A percentile compares a stretch with the other conserved stretches of the same genome.
Evolutionary conservation across 2,888 invertebrate genomes (phyloP).

Genomic region (Strigamia crassipes): DNA sequence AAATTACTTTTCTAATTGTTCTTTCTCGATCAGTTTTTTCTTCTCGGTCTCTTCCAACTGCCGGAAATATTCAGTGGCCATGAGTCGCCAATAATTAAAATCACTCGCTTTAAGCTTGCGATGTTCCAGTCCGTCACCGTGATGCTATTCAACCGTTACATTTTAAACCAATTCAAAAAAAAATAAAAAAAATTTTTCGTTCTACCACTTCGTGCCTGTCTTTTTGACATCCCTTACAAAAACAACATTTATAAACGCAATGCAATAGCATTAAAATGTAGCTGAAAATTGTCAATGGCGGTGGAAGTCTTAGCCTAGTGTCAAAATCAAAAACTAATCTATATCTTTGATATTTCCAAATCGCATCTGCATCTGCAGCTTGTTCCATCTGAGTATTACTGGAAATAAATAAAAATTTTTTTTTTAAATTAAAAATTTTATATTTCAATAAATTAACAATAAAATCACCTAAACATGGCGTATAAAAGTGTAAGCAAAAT

Average conservation of each 20-base stretch:
- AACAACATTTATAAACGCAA: constrained; percentile 20
- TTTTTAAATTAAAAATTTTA: not conserved
- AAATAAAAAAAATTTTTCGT: no score
- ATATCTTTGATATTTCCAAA: constrained; percentile 58
- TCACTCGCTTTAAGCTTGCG: constrained; percentile 47
- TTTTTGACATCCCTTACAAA: not conserved
- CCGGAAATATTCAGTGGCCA: constrained; percentile 46
- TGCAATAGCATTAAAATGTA: constrained; percentile 15
- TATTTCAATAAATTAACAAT: not conserved
- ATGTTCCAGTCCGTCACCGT: not conserved
- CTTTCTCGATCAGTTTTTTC: constrained; percentile 44
- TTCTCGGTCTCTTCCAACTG: constrained; percentile 46
- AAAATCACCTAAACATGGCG: constrained; percentile 56
- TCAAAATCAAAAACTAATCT: constrained; percentile 56
- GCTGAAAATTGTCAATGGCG: constrained; percentile 56
- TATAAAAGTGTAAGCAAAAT: constrained; percentile 58
- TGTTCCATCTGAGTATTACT: constrained; percentile 42
- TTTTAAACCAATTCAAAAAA: not conserved
- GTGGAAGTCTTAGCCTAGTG: constrained; percentile 56
- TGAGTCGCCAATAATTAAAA: constrained; percentile 48
- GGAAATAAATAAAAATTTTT: not conserved
- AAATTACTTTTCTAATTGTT: constrained; percentile 48
- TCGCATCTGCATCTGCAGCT: constrained; percentile 56
- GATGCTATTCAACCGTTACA: not conserved
- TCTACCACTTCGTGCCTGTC: not conserved